These are phyloP conservation scores for Lucilia sericata DNA, from an alignment of 1,140 invertebrate genomes.

Conservation along the genomic window DNA sequence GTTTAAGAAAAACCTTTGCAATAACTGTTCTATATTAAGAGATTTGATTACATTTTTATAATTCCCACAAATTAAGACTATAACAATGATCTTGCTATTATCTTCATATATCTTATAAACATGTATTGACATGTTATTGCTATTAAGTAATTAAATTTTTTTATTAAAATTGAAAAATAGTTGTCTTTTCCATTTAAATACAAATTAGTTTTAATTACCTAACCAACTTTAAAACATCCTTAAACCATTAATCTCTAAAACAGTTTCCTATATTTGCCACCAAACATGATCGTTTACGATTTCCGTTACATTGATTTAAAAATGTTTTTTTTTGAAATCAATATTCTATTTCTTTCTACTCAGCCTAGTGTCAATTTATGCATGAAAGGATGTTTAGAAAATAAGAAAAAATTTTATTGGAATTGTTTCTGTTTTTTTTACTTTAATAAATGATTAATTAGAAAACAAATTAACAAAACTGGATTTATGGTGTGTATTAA, in stretches of 20 bases:
- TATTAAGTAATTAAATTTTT: too few species aligned
- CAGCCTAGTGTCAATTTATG: neutral
- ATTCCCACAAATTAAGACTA: too few species aligned
- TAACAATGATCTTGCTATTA: too few species aligned
- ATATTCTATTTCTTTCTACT: neutral
- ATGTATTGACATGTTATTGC: too few species aligned
- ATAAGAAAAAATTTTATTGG: neutral
- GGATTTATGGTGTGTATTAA: neutral
- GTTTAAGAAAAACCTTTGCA: too few species aligned
- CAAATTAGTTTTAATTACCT: neutral
- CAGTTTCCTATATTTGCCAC: neutral
- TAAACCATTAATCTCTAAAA: neutral
- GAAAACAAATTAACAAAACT: constrained; percentile 5
- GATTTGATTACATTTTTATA: too few species aligned
- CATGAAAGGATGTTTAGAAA: constrained; percentile 6
- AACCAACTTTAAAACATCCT: neutral
- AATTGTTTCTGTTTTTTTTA: neutral
- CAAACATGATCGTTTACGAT: neutral
- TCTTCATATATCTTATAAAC: too few species aligned
- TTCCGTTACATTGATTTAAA: neutral
- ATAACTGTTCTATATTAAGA: too few species aligned
- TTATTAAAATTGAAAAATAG: too few species aligned
- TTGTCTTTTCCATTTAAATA: too few species aligned
- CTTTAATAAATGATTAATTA: constrained; percentile 7
- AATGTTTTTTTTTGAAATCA: neutral